These are phyloP conservation scores for Hanleya hanleyi DNA, from an alignment of 2,888 invertebrate genomes.

Conservation along the genomic window DNA sequence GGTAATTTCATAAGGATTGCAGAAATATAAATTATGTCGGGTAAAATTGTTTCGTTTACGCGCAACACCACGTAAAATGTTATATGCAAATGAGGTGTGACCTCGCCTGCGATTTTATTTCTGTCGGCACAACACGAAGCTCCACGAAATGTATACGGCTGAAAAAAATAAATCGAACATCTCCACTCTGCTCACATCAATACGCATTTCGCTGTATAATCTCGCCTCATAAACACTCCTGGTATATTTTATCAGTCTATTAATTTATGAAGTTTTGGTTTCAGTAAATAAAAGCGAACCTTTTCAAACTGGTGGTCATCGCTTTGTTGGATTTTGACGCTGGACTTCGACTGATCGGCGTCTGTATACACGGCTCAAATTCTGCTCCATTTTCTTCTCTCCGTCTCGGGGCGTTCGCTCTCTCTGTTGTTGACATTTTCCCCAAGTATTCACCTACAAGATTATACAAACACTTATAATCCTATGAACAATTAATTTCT, in stretches of 20 bases:
- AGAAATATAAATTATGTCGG: background rate
- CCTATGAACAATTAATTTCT: no score
- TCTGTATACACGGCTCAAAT: background rate
- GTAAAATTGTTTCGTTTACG: background rate
- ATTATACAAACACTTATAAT: no score
- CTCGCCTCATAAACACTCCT: no score
- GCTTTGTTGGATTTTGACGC: conserved; percentile 4
- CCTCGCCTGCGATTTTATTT: background rate
- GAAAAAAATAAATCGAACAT: no score
- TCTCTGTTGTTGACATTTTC: conserved; percentile 1
- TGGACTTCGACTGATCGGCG: background rate
- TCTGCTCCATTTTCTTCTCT: conserved; percentile 1
- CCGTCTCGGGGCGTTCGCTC: background rate
- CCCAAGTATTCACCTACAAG: no score
- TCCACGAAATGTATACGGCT: no score
- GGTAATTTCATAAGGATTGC: background rate
- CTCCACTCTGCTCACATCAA: no score
- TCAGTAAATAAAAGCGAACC: background rate
- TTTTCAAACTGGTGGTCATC: conserved; percentile 7
- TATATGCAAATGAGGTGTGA: conserved; percentile 10
- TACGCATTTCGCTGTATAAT: no score
- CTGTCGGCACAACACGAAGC: no score
- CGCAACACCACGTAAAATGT: background rate
- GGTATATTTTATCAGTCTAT: no score
- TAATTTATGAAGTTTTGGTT: no score